Conservation (phyloP, 2,113 vertebrate species). For the Scalopus aquaticus region DNA sequence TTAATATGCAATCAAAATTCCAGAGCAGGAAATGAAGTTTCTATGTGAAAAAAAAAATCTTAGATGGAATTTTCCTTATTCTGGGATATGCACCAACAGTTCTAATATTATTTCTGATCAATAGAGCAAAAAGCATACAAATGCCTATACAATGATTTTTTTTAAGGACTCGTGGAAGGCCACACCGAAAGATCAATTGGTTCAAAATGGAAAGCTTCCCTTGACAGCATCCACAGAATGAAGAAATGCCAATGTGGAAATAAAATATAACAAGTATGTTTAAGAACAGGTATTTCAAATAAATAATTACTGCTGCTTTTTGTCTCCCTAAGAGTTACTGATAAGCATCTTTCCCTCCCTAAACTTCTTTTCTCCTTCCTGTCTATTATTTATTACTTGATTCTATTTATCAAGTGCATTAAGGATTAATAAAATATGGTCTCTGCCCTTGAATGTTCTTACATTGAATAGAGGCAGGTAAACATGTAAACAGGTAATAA, state of each 20-base stretch:
- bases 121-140: background rate
- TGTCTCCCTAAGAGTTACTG: background rate
- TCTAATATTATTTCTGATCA: background rate
- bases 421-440: constrained; percentile 18
- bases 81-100: background rate
- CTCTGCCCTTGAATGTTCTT: background rate
- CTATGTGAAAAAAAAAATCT: background rate
- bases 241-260: constrained; percentile 23
- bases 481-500: background rate
- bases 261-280: background rate
- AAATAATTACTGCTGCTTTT: background rate
- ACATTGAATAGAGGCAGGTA: background rate
- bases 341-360: background rate
- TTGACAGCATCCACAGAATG: background rate
- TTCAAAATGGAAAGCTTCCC: background rate
- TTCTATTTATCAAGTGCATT: background rate
- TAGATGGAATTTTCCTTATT: constrained; percentile 15
- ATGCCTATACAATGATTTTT: background rate
- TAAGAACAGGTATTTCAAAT: background rate
- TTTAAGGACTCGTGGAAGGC: background rate
- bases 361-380: background rate
- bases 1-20: background rate
- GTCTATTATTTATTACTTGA: constrained; percentile 26
- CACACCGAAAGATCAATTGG: background rate
- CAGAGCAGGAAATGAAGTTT: background rate